Base-by-base conservation (phyloP, 2,113 vertebrate genomes). In the Gnathochromis pfefferi region DNA sequence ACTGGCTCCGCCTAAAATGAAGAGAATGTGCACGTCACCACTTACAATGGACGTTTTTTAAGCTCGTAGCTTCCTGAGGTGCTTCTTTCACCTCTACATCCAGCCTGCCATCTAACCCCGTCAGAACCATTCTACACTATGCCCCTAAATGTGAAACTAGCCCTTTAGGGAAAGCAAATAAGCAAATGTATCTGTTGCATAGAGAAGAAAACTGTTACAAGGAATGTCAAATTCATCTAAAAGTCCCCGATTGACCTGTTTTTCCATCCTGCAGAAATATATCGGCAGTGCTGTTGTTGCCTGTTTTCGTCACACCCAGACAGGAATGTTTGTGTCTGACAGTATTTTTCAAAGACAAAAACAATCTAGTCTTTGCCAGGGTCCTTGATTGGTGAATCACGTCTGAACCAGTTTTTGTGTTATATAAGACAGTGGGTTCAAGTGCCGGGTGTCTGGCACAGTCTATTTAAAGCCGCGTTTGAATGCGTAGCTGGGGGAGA, bases 381-480 rank as follows among this genome's bases (percentile, higher is more conserved):
- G 83, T 87, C 82, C 42, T 80, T 80, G 33, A 84, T 47, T 12
- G 51, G 82, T 87, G 84, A 86, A 78, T 90, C 84, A 55, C 7
- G 58, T 79, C 80, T 88, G 80, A 87, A 91, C 51, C 83, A 40
- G 75, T 63, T 51, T 68, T 51, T 40, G 65, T 86, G 83, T 93
- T 92, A 85, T 89, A 85, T 92, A 91, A 91, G 91, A 86, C 80
- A 73, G 55, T 55, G 68, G 28, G 57, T 55, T 89, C 60, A 51
- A 73, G 82, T 58, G 51, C 84, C 31, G 53, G 58, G 81, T 82
- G 87, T 93, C 85, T 91, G 83, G 81, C 63, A 33, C 85, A 23
- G 4, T 87, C 89, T 94, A 89, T 93, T 94, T 92, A 91, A 90
- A 91, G 92, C 57, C 3, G 17, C 33, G 63, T 86, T 94, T 84